Evolutionary conservation across 2,888 invertebrate species (phyloP).

Genomic region (Graphium colonna): DNA sequence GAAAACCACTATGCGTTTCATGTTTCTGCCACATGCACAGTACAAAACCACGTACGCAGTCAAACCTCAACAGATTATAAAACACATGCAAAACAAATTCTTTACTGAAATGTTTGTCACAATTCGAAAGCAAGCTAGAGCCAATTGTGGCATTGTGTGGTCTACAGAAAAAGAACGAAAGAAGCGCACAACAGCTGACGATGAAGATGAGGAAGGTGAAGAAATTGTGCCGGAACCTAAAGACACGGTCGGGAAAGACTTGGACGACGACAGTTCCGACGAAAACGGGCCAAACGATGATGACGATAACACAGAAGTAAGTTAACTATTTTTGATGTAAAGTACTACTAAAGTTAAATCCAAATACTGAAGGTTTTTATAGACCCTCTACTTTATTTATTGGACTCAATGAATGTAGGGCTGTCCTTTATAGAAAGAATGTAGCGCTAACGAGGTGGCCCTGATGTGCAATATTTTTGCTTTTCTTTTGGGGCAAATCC

Average conservation of each 20-base stretch:
- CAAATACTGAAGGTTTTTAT: no score
- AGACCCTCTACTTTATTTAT: no score
- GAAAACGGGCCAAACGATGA: conserved; percentile 75
- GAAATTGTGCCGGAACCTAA: conserved; percentile 33
- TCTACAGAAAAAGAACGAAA: conserved; percentile 67
- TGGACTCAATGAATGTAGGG: no score
- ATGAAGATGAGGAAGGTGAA: conserved; percentile 55
- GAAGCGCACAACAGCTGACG: conserved; percentile 46
- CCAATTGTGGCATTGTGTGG: conserved; percentile 73
- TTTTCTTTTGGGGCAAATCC: no score
- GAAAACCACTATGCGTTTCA: conserved; percentile 84
- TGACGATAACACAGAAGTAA: conserved; percentile 48
- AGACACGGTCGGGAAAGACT: conserved; percentile 71
- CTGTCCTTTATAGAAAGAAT: no score
- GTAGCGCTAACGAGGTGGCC: no score
- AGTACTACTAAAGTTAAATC: no score
- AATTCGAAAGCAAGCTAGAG: conserved; percentile 80
- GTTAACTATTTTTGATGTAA: conserved; percentile 31
- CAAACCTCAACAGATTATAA: conserved; percentile 84
- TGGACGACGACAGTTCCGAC: conserved; percentile 84
- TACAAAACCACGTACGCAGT: conserved; percentile 88
- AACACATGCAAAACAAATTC: conserved; percentile 86
- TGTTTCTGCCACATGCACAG: conserved; percentile 85
- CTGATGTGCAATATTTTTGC: no score
- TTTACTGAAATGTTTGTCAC: conserved; percentile 83